Percentiles rank a stretch among this genome's conserved stretches.
phyloP scores from a whole-genome alignment of 2,888 invertebrate species.

The Agonum fuliginosum region DNA sequence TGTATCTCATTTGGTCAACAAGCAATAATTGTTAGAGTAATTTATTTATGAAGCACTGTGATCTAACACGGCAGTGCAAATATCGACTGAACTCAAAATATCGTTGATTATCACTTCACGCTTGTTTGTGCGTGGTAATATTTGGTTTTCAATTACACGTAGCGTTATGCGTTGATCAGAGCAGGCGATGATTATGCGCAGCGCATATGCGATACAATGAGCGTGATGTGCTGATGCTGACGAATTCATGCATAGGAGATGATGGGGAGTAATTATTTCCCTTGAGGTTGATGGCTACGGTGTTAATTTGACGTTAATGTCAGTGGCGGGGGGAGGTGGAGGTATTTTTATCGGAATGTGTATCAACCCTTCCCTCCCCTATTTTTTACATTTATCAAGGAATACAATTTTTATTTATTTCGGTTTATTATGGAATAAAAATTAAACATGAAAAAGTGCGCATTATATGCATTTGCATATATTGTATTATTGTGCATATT shows the following conservation, averaged over 20 bases:
- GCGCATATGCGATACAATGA: conserved; percentile 4
- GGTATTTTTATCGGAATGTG: too few species aligned
- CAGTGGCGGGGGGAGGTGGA: too few species aligned
- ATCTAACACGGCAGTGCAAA: conserved; percentile 18
- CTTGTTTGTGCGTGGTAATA: conserved; percentile 25
- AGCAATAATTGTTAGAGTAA: conserved; percentile 24
- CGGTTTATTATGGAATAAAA: too few species aligned
- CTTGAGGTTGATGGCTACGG: too few species aligned
- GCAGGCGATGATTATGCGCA: conserved; percentile 21
- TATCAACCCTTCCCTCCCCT: too few species aligned
- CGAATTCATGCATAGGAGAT: not conserved
- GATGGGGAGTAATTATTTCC: conserved; percentile 16
- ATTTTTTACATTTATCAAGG: too few species aligned
- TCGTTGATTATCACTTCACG: conserved; percentile 38
- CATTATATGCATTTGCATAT: too few species aligned
- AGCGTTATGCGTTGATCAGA: not conserved
- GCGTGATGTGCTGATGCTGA: conserved; percentile 1
- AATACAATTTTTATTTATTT: too few species aligned
- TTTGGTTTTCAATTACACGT: conserved; percentile 27
- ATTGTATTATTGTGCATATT: too few species aligned
- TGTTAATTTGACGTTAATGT: too few species aligned
- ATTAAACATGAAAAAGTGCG: too few species aligned
- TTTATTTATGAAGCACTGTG: conserved; percentile 20
- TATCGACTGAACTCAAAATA: conserved; percentile 8
- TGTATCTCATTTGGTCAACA: not conserved